phyloP scores from a whole-genome alignment of 1,140 invertebrate genomes.

The Drosophila sp. region DNA sequence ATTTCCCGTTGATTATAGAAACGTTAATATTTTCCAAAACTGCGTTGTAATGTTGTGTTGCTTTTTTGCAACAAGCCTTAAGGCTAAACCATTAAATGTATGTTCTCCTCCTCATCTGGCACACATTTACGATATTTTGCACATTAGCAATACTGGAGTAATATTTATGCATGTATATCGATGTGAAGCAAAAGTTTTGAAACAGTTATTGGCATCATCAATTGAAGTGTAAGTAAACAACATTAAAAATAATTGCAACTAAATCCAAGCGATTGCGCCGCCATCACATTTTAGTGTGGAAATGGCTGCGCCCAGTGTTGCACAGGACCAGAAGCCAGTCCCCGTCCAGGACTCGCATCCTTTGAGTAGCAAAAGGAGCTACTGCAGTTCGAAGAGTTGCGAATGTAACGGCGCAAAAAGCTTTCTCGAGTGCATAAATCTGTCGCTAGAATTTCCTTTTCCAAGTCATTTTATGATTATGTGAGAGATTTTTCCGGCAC shows the following conservation, averaged over 20 bases:
- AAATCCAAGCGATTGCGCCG: constrained; percentile 80
- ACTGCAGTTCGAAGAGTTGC: constrained; percentile 22
- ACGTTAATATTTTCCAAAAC: too few relatives aligned
- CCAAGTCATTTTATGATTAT: constrained; percentile 84
- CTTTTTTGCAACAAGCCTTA: background rate
- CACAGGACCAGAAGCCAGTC: constrained; percentile 22
- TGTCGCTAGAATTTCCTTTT: constrained; percentile 75
- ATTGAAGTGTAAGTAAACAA: constrained; percentile 83
- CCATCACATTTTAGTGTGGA: constrained; percentile 74
- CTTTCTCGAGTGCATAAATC: constrained; percentile 80
- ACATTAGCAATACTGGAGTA: constrained; percentile 34
- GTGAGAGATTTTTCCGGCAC: constrained; percentile 78
- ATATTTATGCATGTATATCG: constrained; percentile 50
- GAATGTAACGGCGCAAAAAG: constrained; percentile 66
- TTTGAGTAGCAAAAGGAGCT: constrained; percentile 24
- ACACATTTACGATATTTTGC: constrained; percentile 24
- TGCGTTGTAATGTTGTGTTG: background rate
- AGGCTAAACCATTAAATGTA: background rate
- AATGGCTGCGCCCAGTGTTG: constrained; percentile 53
- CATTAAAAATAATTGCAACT: constrained; percentile 84
- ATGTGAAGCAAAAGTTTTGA: constrained; percentile 72
- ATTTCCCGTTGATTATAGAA: too few relatives aligned
- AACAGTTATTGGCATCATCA: constrained; percentile 83
- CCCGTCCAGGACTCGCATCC: constrained; percentile 26
- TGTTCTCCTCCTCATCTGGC: background rate